These are phyloP conservation scores for Chondrosia reniformis DNA, from an alignment of 37 sponge, comb jelly and placozoan species.

Conservation along the genomic window DNA sequence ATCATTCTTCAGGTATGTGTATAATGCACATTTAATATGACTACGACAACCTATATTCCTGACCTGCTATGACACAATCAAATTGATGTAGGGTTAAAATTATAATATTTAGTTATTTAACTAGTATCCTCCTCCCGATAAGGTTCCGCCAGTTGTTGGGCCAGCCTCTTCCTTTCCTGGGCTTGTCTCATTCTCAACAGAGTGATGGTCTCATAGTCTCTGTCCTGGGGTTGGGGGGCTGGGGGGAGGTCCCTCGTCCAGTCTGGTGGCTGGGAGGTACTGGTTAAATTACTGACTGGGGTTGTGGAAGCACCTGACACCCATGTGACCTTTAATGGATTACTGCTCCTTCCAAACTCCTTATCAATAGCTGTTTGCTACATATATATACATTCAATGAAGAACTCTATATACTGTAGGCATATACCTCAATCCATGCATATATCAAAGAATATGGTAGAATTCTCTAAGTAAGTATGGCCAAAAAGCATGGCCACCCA, in stretches of 20 bases:
- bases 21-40: too few relatives aligned
- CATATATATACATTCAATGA: neutral
- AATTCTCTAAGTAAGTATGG: too few relatives aligned
- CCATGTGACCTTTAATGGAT: conserved; percentile 42
- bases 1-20: too few relatives aligned
- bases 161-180: conserved; percentile 58
- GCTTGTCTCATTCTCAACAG: conserved; percentile 73
- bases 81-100: too few relatives aligned
- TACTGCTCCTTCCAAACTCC: conserved; percentile 32
- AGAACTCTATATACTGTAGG: neutral
- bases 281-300: neutral
- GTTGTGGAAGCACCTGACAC: conserved; percentile 38
- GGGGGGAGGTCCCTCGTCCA: neutral
- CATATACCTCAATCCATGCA: neutral
- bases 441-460: neutral
- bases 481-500: too few relatives aligned
- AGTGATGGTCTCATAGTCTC: conserved; percentile 69
- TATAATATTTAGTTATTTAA: too few relatives aligned
- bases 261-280: neutral
- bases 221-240: neutral
- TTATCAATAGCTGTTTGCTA: conserved; percentile 21
- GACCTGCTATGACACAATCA: too few relatives aligned
- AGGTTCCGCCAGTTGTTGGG: conserved; percentile 26
- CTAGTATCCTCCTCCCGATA: neutral
- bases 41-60: too few relatives aligned